These are phyloP conservation scores for Drosophila willistoni DNA, from an alignment of 1,140 invertebrate genomes.

Conservation along the genomic window DNA sequence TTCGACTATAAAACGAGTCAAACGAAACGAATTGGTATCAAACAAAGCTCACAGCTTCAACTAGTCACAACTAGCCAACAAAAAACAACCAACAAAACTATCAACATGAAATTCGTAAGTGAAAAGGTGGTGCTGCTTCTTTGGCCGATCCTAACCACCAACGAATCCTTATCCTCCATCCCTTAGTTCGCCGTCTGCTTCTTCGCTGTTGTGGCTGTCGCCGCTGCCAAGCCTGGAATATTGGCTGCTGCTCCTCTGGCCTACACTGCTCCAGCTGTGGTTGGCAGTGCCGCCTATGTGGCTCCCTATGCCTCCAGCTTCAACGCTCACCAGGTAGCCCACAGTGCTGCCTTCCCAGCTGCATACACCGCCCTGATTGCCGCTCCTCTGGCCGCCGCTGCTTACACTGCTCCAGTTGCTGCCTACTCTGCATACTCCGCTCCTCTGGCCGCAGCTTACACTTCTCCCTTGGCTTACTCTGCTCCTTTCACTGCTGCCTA, in stretches of 20 bases:
- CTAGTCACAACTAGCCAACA: slow-evolving; percentile 39
- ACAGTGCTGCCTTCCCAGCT: slow-evolving; percentile 69
- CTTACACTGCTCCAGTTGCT: slow-evolving; percentile 40
- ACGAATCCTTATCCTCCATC: not conserved
- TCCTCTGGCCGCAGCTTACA: slow-evolving; percentile 7
- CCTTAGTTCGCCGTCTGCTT: slow-evolving; percentile 75
- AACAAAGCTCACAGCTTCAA: slow-evolving; percentile 67
- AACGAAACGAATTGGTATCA: slow-evolving; percentile 40
- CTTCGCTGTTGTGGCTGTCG: slow-evolving; percentile 72
- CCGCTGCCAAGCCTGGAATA: slow-evolving; percentile 65
- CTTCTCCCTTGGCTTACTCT: slow-evolving; percentile 15
- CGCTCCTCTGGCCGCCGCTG: slow-evolving; percentile 77
- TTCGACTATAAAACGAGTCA: slow-evolving; percentile 56
- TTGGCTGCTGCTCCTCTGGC: slow-evolving; percentile 77
- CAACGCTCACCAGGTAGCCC: slow-evolving; percentile 52
- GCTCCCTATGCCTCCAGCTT: slow-evolving; percentile 83
- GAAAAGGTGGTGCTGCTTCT: not conserved
- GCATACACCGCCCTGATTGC: slow-evolving; percentile 51
- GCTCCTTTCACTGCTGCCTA: slow-evolving; percentile 49
- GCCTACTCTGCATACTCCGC: slow-evolving; percentile 29
- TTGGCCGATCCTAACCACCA: not conserved
- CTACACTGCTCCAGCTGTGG: slow-evolving; percentile 80
- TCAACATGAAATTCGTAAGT: slow-evolving; percentile 82
- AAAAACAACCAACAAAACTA: slow-evolving; percentile 38
- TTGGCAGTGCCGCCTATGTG: slow-evolving; percentile 81